Conservation (phyloP, 2,797 vertebrate genomes). For the Parauchenoglanis ngamensis region DNA sequence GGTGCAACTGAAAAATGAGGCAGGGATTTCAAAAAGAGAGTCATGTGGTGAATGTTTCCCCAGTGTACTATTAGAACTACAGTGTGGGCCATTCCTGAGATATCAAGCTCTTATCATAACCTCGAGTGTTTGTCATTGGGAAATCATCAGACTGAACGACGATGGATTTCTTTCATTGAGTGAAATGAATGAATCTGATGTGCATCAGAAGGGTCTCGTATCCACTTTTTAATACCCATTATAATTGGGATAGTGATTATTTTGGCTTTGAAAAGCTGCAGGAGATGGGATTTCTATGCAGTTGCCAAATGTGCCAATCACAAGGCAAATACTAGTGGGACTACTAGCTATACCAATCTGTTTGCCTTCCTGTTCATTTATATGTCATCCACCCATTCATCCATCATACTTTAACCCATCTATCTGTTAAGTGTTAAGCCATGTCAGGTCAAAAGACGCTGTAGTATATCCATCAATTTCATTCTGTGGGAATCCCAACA, state of each 20-base stretch:
- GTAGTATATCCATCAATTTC: conserved; percentile 7
- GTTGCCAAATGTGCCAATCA: neutral
- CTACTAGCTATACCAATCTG: neutral
- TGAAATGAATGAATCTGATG: neutral
- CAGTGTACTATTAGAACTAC: conserved; percentile 17
- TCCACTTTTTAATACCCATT: neutral
- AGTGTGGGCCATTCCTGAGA: conserved; percentile 11
- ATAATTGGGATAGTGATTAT: neutral
- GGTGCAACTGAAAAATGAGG: conserved; percentile 11
- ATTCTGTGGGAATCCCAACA: neutral
- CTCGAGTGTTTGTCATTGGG: neutral
- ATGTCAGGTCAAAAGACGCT: conserved; percentile 6
- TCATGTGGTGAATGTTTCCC: conserved; percentile 19
- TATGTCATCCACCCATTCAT: conserved; percentile 21
- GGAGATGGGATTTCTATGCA: neutral
- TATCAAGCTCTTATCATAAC: conserved; percentile 12
- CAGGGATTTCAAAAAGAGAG: conserved; percentile 9
- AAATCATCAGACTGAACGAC: neutral
- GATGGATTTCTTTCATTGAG: neutral
- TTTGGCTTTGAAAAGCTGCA: neutral
- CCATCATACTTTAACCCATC: conserved; percentile 14
- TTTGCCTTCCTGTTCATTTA: conserved; percentile 10
- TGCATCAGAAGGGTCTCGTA: neutral
- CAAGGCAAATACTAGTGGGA: neutral
- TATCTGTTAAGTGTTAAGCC: conserved; percentile 4